Percentiles rank a stretch among this genome's conserved stretches.
Conservation (phyloP, 2,888 invertebrate genomes). For the Drosophila borborema region DNA sequence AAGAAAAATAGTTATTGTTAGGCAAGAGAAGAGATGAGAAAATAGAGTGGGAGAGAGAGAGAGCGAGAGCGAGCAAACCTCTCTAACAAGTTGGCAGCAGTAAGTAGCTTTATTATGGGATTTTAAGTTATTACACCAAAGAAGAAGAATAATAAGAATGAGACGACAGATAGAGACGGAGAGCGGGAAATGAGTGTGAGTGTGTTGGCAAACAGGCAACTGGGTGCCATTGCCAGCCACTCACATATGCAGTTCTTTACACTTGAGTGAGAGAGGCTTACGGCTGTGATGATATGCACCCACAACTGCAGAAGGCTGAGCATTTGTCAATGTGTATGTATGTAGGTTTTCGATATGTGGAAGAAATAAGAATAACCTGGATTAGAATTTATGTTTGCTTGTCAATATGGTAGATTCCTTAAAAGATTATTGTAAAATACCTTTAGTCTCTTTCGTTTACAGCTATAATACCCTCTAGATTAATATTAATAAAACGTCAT, state of each 20-base stretch:
- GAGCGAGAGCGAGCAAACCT: not conserved
- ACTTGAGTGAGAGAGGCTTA: conserved; percentile 49
- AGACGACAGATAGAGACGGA: not conserved
- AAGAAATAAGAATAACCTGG: not conserved
- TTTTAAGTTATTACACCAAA: conserved; percentile 73
- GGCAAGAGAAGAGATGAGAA: conserved; percentile 5
- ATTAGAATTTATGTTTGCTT: not conserved
- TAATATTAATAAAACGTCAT: not conserved
- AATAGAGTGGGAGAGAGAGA: not conserved
- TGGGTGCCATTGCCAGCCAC: conserved; percentile 40
- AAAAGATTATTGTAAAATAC: not conserved
- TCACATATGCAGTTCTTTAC: conserved; percentile 59
- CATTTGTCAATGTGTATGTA: conserved; percentile 47
- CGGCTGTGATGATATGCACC: conserved; percentile 44
- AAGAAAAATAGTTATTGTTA: conserved; percentile 61
- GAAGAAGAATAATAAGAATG: conserved; percentile 9
- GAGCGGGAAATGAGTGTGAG: not conserved
- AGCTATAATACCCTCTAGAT: not conserved
- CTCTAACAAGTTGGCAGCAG: conserved; percentile 34
- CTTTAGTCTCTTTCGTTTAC: not conserved
- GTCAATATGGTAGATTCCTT: not conserved
- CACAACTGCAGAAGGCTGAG: conserved; percentile 22
- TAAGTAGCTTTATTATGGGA: conserved; percentile 80
- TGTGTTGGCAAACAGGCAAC: conserved; percentile 37
- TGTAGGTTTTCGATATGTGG: not conserved